Base-by-base conservation (phyloP, 1,140 invertebrate species). In the Zaprionus taronus region DNA sequence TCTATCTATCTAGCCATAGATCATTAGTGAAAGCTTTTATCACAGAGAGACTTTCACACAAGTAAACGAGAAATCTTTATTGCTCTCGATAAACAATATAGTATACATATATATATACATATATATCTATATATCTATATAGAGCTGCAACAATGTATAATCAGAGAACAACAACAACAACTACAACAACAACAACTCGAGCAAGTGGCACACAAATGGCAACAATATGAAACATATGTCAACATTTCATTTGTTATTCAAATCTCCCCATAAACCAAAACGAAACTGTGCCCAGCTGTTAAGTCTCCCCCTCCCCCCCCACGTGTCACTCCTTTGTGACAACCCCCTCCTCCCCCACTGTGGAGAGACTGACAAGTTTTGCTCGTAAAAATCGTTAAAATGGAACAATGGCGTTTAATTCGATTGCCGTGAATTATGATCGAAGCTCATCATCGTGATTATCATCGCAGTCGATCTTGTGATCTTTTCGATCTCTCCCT, bases 241-340 rank as follows among this genome's bases (percentile, higher is more conserved):
- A 84, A 84, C 84, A 84, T 84, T 84, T 89, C 81, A 81, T 89
- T 89, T 89, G 81, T 89, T 84, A 89, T 89, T 84, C 79, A 84
- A 89, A 89, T 89, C 63, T 49, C 31, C 41, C 79, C 83, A 87
- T 80, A 87, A 87, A 79, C 69, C 63, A 81, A 80, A 83, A 80
- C 51, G 78, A 75, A 80, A 89, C 80, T 71, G 53, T 80, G 62
- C 36, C 63, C 75, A 84, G 78, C 74, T 84, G 81, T 80, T 72
- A 41, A 55, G 58, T 41, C 20, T 38, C 58, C 24, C 38, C n/a
- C 66, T 47, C 38, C 53, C 17, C 41, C 14, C 38, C 11, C 12
- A 36, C 57, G 6, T 31, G 6, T 17, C 28, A n/a, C 53, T 3
- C n/a, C 12, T 7, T 41, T 14, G n/a, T 38, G 36, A 41, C 38